Base-by-base conservation (phyloP, 2,113 vertebrate species). In the Uropsilus gracilis region DNA sequence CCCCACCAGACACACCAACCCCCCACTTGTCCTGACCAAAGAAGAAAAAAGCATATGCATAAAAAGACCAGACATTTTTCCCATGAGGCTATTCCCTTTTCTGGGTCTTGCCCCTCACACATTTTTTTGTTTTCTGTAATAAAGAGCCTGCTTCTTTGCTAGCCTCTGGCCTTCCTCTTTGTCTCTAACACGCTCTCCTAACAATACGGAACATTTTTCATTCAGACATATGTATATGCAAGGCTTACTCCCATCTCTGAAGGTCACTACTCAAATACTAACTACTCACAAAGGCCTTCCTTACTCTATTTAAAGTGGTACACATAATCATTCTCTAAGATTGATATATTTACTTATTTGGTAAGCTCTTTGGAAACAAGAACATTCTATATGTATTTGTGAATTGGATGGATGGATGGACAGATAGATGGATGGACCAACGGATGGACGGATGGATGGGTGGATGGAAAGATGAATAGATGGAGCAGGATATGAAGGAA, bases 121-220 rank as follows among this genome's bases (percentile, higher is more conserved):
- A n/a, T n/a, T n/a, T n/a, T n/a, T n/a, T n/a, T n/a, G n/a, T n/a
- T n/a, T n/a, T n/a, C n/a, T n/a, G n/a, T n/a, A n/a, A n/a, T n/a
- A n/a, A n/a, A n/a, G n/a, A n/a, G n/a, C n/a, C n/a, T n/a, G n/a
- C n/a, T n/a, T n/a, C n/a, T n/a, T n/a, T n/a, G n/a, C n/a, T n/a
- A n/a, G n/a, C n/a, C n/a, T n/a, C n/a, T n/a, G n/a, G n/a, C n/a
- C n/a, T n/a, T n/a, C n/a, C n/a, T n/a, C n/a, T n/a, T n/a, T n/a
- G n/a, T n/a, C n/a, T n/a, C n/a, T n/a, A n/a, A n/a, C n/a, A n/a
- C n/a, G n/a, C n/a, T n/a, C n/a, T n/a, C n/a, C n/a, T n/a, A n/a
- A n/a, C n/a, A n/a, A n/a, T 63, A 69, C 63, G 30, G 59, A 90
- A 89, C 44, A 88, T 55, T 46, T 84, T 77, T 92, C 71, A 63